phyloP scores from a whole-genome alignment of 1,140 invertebrate genomes.

The Apis laboriosa region DNA sequence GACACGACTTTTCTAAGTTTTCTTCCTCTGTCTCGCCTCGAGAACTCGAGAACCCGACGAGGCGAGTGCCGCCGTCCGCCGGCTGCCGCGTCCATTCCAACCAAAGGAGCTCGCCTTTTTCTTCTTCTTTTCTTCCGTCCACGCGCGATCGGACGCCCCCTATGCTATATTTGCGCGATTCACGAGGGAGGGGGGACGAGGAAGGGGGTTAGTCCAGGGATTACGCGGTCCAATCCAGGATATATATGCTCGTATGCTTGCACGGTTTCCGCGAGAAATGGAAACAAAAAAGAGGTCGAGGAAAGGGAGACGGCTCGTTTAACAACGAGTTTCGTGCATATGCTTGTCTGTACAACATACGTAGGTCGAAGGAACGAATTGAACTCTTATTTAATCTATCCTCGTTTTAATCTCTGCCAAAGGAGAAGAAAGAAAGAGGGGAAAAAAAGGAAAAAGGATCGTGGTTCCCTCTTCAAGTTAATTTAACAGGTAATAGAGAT shows the following conservation, averaged over 20 bases:
- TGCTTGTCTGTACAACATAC: too few relatives aligned
- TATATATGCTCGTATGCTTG: too few relatives aligned
- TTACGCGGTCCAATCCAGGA: not conserved
- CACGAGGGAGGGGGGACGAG: too few relatives aligned
- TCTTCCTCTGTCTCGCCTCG: constrained; percentile 50
- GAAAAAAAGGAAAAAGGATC: not conserved
- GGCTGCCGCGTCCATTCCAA: not conserved
- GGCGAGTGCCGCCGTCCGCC: not conserved
- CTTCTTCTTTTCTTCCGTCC: too few relatives aligned
- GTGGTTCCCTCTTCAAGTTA: constrained; percentile 20
- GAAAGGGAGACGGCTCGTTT: too few relatives aligned
- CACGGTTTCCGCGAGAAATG: not conserved
- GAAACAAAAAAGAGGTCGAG: not conserved
- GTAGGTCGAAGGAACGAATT: not conserved
- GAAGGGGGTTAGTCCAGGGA: constrained; percentile 3
- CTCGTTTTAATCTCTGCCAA: constrained; percentile 8
- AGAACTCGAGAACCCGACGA: too few relatives aligned
- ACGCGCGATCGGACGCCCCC: too few relatives aligned
- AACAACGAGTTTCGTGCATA: too few relatives aligned
- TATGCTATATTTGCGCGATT: too few relatives aligned
- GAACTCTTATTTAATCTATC: too few relatives aligned
- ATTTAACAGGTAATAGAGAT: constrained; percentile 51
- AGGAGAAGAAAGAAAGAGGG: not conserved
- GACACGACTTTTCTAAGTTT: constrained; percentile 78
- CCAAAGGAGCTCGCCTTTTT: not conserved